Base-by-base conservation (phyloP, 2,888 invertebrate genomes). In the Xiphydria camelus region DNA sequence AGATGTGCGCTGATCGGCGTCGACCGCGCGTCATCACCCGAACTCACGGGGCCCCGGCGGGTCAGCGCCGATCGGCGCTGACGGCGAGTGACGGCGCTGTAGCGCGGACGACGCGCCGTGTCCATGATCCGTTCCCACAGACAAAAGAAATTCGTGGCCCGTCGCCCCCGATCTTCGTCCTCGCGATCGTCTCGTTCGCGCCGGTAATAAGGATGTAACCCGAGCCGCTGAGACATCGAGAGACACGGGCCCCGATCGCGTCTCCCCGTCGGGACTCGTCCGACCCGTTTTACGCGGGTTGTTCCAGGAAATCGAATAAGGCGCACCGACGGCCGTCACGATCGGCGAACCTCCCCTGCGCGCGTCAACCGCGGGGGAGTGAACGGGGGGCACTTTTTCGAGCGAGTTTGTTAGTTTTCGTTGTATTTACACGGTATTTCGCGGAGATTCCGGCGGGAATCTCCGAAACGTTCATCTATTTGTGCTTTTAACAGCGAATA, bases 151-250 rank as follows among this genome's bases (percentile, higher is more conserved):
- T 67, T 68, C 64, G 62, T 66, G 68, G 63, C 57, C 66, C 64
- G 68, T 73, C 71, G 63, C 62, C 54, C 68, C 63, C 66, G 66
- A 73, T 74, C 59, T 66, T 66, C 61, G 57, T 68, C 51, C 51
- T 14, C 26, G 7, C 26, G 26, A 26, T 10, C 26, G 5, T 7
- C 26, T 26, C 26, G n/a, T n/a, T 26, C 26, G 3, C 26, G 61
- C 64, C 62, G 63, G 66, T 72, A 72, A 74, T 73, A 72, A 72
- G 72, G 73, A 70, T 71, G 73, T 72, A 74, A 74, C 67, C 64
- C 57, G 72, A 73, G 69, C 63, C 64, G 60, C 52, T 26, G 12
- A 4, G 26, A 26, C 26, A 26, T 26, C 55, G 60, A 52, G 26
- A 10, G 26, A 26, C 6, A 26, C 26, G 26, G 14, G 26, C 14